Percentiles rank a stretch among this genome's conserved stretches.
Conservation (phyloP, 2,797 vertebrate genomes). For the Catharus ustulatus region DNA sequence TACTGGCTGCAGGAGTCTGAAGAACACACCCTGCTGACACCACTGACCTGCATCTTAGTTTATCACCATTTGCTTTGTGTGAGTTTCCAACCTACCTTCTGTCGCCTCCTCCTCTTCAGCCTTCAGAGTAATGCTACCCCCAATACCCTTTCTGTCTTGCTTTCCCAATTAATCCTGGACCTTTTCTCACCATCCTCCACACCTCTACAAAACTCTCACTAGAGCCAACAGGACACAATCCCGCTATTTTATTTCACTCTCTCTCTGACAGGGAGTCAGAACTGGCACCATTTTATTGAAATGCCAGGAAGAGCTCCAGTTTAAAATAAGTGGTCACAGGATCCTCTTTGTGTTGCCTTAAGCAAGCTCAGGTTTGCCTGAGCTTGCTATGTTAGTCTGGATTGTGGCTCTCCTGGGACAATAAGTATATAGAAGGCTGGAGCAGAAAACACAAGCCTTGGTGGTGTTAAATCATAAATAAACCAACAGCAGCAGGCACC, state of each 20-base stretch:
- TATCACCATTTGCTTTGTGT: not conserved
- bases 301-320: not conserved
- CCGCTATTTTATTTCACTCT: not conserved
- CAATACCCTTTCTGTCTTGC: not conserved
- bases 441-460: not conserved
- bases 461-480: constrained; percentile 4
- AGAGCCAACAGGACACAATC: not conserved
- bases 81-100: constrained; percentile 3
- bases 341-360: not conserved
- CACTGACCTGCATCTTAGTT: not conserved
- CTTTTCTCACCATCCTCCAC: not conserved
- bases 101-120: not conserved
- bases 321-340: not conserved
- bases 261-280: not conserved
- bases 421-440: not conserved
- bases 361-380: not conserved
- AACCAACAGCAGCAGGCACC: not conserved
- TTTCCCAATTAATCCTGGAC: not conserved
- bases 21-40: not conserved
- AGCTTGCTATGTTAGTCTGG: not conserved
- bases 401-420: not conserved
- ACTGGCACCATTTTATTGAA: not conserved
- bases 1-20: not conserved
- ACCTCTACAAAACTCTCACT: not conserved
- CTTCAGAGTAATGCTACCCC: not conserved